phyloP scores from a whole-genome alignment of 1,140 invertebrate species.

The Bombus superbus region DNA sequence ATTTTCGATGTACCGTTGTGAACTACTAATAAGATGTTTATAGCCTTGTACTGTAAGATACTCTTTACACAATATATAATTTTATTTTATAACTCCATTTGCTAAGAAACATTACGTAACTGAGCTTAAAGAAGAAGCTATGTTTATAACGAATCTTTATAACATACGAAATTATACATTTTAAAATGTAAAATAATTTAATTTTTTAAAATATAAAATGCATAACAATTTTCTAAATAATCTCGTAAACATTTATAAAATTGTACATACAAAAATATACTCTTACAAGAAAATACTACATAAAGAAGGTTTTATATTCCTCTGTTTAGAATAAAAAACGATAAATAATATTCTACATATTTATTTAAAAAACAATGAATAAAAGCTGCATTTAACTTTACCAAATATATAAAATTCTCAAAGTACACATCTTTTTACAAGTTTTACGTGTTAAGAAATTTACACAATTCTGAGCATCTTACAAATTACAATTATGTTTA shows the following conservation, averaged over 20 bases:
- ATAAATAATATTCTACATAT: conserved; percentile 67
- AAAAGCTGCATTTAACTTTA: conserved; percentile 67
- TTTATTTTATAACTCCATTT: not conserved
- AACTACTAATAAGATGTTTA: conserved; percentile 8
- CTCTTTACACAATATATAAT: conserved; percentile 25
- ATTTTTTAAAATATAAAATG: conserved; percentile 8
- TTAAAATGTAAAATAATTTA: conserved; percentile 3
- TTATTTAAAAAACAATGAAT: conserved; percentile 72
- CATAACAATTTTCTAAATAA: conserved; percentile 10
- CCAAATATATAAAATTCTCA: conserved; percentile 69
- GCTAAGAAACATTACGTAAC: not conserved
- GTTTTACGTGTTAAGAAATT: conserved; percentile 64
- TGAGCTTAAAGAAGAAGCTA: not conserved
- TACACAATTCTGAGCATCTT: conserved; percentile 70
- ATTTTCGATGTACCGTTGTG: conserved; percentile 48
- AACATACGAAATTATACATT: conserved; percentile 21
- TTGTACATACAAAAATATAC: not conserved
- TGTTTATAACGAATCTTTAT: not conserved
- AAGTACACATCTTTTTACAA: conserved; percentile 58
- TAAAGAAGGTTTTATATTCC: conserved; percentile 13
- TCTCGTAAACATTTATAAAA: not conserved
- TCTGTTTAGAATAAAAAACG: conserved; percentile 45
- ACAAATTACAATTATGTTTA: conserved; percentile 67
- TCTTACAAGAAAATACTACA: conserved; percentile 9
- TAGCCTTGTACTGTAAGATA: conserved; percentile 54